Evolutionary conservation across 1,140 invertebrate genomes (phyloP), one percentile per base, ranked within the genome.

Genomic region (Fopius arisanus): DNA sequence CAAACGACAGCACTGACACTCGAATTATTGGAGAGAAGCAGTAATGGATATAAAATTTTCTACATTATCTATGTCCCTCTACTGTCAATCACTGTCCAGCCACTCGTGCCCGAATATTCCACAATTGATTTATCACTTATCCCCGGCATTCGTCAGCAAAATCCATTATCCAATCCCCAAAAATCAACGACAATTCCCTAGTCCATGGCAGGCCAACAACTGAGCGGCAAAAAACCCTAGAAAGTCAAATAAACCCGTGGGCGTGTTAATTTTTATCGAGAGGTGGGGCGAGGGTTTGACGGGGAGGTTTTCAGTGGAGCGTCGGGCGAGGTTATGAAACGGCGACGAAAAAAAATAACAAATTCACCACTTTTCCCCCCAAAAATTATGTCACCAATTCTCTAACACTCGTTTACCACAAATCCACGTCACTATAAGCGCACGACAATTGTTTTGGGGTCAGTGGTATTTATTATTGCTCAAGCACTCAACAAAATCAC

Each of bases 261-360:
- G 43, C 43, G 43, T 51, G 43, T 16, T 19, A 12, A 37, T 37
- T 37, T 37, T 51, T 51, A 19, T 51, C 43, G 43, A 51, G 78
- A 72, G 78, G 76, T 72, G 78, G 76, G 76, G 43, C 43, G 19
- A 51, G 7, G 19, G 43, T 12, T 12, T 3, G 33, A 12, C 33
- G 33, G 33, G 33, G 33, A 37, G 33, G 1, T n/a, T 12, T 7
- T 37, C 33, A 12, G 2, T 10, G 14, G 43, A 19, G 43, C 43
- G 43, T 51, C 43, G 33, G 33, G 2, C 9, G 3, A 37, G 33
- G 33, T 37, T 37, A 10, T 37, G 33, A 37, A 37, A 37, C 3
- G 3, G 3, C 33, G 3, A 37, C 1, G 9, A 7, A 37, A 37
- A 37, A 37, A 37, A 37, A 37, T 10, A 33, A 33, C 31, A 33